Conservation (phyloP, 2,113 vertebrate species). For the Triplophysa rosa region DNA sequence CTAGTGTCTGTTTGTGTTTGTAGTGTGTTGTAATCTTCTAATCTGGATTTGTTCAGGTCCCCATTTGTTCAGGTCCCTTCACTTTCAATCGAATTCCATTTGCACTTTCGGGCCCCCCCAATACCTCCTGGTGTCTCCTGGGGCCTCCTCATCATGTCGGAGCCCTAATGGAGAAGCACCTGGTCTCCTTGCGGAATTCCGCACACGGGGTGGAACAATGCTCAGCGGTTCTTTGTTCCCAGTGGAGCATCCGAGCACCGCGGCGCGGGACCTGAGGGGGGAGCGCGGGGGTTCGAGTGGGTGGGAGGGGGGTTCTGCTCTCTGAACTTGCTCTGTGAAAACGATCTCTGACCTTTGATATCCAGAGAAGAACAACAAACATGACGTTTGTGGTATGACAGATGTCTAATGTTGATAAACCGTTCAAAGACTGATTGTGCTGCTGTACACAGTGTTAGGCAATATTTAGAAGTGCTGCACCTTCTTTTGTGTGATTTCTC, state of each 20-base stretch:
- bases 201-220: slow-evolving; percentile 70
- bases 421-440: slow-evolving; percentile 63
- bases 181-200: slow-evolving; percentile 63
- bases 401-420: slow-evolving; percentile 74
- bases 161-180: slow-evolving; percentile 54
- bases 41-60: slow-evolving; percentile 30
- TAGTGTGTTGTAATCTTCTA: slow-evolving; percentile 21
- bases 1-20: slow-evolving; percentile 39
- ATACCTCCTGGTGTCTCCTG: background rate
- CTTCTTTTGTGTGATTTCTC: slow-evolving; percentile 38
- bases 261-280: slow-evolving; percentile 46
- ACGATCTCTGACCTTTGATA: slow-evolving; percentile 68
- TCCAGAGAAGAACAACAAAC: slow-evolving; percentile 74
- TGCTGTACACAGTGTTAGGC: slow-evolving; percentile 39
- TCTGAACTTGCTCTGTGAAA: slow-evolving; percentile 71
- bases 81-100: slow-evolving; percentile 46
- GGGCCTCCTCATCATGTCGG: slow-evolving; percentile 45
- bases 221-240: slow-evolving; percentile 55
- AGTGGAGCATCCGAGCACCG: slow-evolving; percentile 44
- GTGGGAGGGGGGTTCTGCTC: slow-evolving; percentile 58
- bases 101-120: slow-evolving; percentile 36
- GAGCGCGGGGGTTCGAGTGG: slow-evolving; percentile 48
- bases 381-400: slow-evolving; percentile 64
- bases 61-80: slow-evolving; percentile 41
- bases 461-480: slow-evolving; percentile 52